Conservation (phyloP, 2,113 vertebrate species). For the Ploceus nigricollis region DNA sequence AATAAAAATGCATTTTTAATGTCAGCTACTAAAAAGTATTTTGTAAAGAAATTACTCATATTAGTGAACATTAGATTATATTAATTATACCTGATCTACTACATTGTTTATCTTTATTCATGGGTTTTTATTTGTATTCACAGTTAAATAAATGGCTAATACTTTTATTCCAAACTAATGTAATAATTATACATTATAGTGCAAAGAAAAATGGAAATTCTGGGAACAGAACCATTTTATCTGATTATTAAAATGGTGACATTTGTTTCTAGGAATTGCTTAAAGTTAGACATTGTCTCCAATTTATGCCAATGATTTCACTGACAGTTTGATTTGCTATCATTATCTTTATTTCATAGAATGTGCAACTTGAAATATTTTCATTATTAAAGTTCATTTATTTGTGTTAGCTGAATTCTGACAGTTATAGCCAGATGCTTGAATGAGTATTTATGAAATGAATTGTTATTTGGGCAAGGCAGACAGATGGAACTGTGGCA, state of each 20-base stretch:
- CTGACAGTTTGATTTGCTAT: neutral
- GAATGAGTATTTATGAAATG: slow-evolving; percentile 16
- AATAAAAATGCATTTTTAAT: neutral
- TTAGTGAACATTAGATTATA: neutral
- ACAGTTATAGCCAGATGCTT: slow-evolving; percentile 15
- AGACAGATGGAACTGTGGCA: slow-evolving; percentile 5
- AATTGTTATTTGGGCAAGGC: neutral
- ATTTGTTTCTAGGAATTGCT: neutral
- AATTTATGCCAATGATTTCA: neutral
- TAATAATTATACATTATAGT: neutral
- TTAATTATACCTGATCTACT: neutral
- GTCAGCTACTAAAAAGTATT: neutral
- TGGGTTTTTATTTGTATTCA: neutral
- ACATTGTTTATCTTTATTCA: neutral
- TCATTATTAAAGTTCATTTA: neutral
- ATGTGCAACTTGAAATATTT: neutral
- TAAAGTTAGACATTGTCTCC: neutral
- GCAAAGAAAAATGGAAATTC: neutral
- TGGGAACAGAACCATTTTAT: neutral
- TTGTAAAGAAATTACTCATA: neutral
- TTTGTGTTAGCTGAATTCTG: slow-evolving; percentile 6
- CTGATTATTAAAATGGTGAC: neutral
- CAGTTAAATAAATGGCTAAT: neutral
- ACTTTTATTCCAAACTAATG: neutral
- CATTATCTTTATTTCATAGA: neutral